Conservation (phyloP, 2,888 invertebrate species). For the Plebejus argus region DNA sequence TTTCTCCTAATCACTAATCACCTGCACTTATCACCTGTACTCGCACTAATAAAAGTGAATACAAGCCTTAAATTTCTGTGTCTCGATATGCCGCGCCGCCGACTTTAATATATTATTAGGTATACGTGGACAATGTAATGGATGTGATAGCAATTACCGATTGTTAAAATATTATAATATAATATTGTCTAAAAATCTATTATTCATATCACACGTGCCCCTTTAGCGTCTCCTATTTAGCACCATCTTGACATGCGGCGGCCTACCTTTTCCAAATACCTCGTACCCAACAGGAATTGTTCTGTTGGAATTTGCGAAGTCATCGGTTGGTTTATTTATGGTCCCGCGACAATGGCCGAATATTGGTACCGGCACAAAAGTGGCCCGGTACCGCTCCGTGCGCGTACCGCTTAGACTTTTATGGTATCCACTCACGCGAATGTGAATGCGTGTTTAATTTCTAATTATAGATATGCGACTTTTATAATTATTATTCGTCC, state of each 20-base stretch:
- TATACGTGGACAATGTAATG: too few relatives aligned
- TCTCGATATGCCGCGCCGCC: too few relatives aligned
- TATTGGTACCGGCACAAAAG: slow-evolving; percentile 25
- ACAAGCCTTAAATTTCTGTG: too few relatives aligned
- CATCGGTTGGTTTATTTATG: slow-evolving; percentile 19
- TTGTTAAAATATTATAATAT: too few relatives aligned
- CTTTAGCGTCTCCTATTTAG: background rate
- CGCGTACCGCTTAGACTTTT: slow-evolving; percentile 16
- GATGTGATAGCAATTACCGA: too few relatives aligned
- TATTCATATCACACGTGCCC: too few relatives aligned
- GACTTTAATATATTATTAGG: too few relatives aligned
- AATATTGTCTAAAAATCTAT: too few relatives aligned
- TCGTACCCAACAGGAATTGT: slow-evolving; percentile 2
- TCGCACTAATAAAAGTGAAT: too few relatives aligned
- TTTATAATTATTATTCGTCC: background rate
- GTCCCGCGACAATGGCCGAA: slow-evolving; percentile 25
- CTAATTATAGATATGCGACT: background rate
- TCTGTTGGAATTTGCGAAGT: slow-evolving; percentile 8
- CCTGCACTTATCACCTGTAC: too few relatives aligned
- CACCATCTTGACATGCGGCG: background rate
- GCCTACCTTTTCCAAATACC: background rate
- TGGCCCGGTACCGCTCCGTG: slow-evolving; percentile 26
- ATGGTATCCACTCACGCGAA: slow-evolving; percentile 11
- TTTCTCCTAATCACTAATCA: too few relatives aligned
- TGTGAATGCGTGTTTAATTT: slow-evolving; percentile 18